Conservation (phyloP, 2,888 invertebrate genomes). For the Parelbella ahira region DNA sequence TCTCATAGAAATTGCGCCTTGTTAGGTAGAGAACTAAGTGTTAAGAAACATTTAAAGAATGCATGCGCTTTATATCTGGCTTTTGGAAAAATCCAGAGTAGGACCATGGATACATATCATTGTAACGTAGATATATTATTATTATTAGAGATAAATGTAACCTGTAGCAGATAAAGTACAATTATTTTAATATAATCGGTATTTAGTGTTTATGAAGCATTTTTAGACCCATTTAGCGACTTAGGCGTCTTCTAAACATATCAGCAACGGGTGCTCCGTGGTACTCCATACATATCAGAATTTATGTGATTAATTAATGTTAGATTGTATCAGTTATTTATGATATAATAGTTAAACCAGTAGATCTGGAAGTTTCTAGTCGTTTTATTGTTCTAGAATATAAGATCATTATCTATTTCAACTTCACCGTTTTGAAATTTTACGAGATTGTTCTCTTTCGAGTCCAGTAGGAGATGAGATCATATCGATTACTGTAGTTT, state of each 20-base stretch:
- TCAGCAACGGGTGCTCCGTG: slow-evolving; percentile 65
- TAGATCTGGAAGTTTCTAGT: slow-evolving; percentile 31
- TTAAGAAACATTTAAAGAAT: slow-evolving; percentile 71
- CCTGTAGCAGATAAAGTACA: slow-evolving; percentile 67
- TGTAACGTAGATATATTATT: slow-evolving; percentile 54
- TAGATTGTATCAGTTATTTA: slow-evolving; percentile 41
- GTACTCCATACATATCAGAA: slow-evolving; percentile 71
- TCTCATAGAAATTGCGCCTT: slow-evolving; percentile 40
- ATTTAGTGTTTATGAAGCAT: slow-evolving; percentile 67
- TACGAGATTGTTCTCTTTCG: too few relatives aligned
- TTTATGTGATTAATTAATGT: slow-evolving; percentile 66
- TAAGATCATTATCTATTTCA: slow-evolving; percentile 1
- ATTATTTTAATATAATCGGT: slow-evolving; percentile 77
- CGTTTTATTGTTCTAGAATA: slow-evolving; percentile 12
- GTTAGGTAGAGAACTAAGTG: slow-evolving; percentile 39
- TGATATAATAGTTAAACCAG: slow-evolving; percentile 44
- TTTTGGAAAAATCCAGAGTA: slow-evolving; percentile 74
- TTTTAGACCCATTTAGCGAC: slow-evolving; percentile 63
- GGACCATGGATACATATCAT: slow-evolving; percentile 75
- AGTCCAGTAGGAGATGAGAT: too few relatives aligned
- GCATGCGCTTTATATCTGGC: slow-evolving; percentile 79
- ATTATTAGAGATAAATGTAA: slow-evolving; percentile 57
- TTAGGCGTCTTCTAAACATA: slow-evolving; percentile 38
- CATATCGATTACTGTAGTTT: too few relatives aligned
- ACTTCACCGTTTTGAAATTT: slow-evolving; percentile 4